These are phyloP conservation scores for Sclerurus mexicanus DNA, from an alignment of 2,113 vertebrate genomes.

Conservation along the genomic window DNA sequence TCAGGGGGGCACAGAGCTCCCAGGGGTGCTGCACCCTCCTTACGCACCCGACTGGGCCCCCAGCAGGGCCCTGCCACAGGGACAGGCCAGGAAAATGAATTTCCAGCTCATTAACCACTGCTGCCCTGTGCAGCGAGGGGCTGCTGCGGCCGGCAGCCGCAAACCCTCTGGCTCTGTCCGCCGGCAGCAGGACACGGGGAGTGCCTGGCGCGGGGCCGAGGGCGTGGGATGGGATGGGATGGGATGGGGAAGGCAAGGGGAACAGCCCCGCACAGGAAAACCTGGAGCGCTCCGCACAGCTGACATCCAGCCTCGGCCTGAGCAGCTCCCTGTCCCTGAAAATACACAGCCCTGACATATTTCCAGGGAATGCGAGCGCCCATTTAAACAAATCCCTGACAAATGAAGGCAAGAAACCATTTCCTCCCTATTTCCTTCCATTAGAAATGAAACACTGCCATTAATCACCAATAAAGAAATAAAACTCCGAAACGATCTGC, in stretches of 20 bases:
- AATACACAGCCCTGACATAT: neutral
- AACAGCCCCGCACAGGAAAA: neutral
- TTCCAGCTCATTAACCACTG: neutral
- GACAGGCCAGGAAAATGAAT: neutral
- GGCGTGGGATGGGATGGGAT: no score
- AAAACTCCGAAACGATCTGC: neutral
- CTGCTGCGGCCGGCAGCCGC: neutral
- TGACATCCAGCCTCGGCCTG: neutral
- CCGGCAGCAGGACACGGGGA: neutral
- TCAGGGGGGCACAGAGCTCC: neutral
- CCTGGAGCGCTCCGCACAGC: neutral
- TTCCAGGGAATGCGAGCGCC: neutral
- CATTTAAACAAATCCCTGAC: conserved; percentile 39
- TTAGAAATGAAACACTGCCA: neutral
- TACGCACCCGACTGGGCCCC: fast-evolving
- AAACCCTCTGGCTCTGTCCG: fast-evolving
- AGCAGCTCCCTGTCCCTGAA: neutral
- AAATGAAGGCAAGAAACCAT: conserved; percentile 45
- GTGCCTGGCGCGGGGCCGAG: neutral
- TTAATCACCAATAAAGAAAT: conserved; percentile 50
- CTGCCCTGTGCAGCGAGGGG: neutral
- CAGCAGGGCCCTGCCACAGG: neutral
- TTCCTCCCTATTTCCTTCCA: conserved; percentile 59
- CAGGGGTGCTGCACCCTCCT: neutral
- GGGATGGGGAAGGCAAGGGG: neutral